Evolutionary conservation across 2,113 vertebrate species (phyloP), one percentile per base, ranked within the genome.

Genomic region (Dipodomys merriami): DNA sequence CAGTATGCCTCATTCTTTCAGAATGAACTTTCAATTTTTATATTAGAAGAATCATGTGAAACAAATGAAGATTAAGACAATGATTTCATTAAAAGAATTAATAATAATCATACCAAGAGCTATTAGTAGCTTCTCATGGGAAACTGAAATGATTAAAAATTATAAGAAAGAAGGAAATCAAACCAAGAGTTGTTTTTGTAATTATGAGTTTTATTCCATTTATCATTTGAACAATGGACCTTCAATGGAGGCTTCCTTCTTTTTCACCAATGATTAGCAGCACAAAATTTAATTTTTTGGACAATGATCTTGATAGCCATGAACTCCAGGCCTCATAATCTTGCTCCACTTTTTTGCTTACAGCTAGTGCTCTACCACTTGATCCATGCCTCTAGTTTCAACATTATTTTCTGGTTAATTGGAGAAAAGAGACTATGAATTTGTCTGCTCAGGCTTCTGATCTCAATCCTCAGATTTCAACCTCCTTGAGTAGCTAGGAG

Each of bases 181-280:
- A 93, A 94, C 39, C 0, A 0, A 95, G 33, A n/a, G n/a, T 94
- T 94, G 94, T 90, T 83, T 95, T 83, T 19, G 2, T 25, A 49
- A 96, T 86, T 96, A 97, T 95, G 69, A 90, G 93, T 97, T 95
- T 33, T 67, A 94, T 97, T 97, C 91, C 95, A 86, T 95, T 97
- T 96, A 85, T 92, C 86, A 91, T 88, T 93, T 68, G 95, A 97
- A 62, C 96, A 96, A 88, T 95, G 76, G 96, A 22, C 82, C 86
- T 94, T 97, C 80, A 46, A 13, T 69, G 84, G 0, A 0, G 90
- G 46, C 65, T 90, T 94, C 92, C 86, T 80, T 88, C 94, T 93
- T 94, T 83, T 78, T 95, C 72, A 83, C 94, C 88, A 94, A 29
- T 78, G 11, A 96, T 94, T 96, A 97, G 95, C 97, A 97, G 96